Evolutionary conservation across 2,113 vertebrate species (phyloP).

Genomic region (Desmodus rotundus): DNA sequence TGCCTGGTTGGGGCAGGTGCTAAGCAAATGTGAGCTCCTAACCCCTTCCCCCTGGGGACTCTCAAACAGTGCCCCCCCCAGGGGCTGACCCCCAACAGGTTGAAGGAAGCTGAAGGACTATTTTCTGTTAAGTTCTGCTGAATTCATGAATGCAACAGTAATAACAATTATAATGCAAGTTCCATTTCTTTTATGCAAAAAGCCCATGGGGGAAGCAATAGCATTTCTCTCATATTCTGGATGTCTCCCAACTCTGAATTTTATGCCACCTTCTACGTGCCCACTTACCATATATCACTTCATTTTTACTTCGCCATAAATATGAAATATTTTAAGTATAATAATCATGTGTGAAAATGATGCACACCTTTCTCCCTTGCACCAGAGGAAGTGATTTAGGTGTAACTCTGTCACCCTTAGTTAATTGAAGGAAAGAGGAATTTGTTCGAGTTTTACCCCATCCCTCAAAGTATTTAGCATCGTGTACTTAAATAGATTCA

Average conservation of each 20-base stretch:
- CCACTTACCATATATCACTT: not conserved
- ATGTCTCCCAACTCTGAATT: not conserved
- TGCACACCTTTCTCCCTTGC: not conserved
- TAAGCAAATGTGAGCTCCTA: not conserved
- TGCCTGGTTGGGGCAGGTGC: slow-evolving; percentile 11
- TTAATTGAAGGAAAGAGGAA: not conserved
- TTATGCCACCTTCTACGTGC: not conserved
- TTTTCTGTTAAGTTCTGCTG: slow-evolving; percentile 29
- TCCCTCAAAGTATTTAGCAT: not conserved
- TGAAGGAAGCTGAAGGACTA: not conserved
- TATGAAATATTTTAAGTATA: not conserved
- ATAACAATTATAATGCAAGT: not conserved
- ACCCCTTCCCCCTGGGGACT: not conserved
- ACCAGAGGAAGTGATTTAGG: not conserved
- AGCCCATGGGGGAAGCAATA: not conserved
- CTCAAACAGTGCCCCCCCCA: not conserved
- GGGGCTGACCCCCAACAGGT: not conserved
- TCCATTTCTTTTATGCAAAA: not conserved
- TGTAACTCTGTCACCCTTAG: not conserved
- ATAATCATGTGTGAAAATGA: not conserved
- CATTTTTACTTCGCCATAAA: not conserved
- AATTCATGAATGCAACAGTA: slow-evolving; percentile 4
- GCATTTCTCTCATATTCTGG: not conserved
- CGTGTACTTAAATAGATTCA: not conserved
- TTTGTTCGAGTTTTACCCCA: not conserved